Evolutionary conservation across 1,140 invertebrate species (phyloP).

Genomic region (Rhyzopertha dominica): DNA sequence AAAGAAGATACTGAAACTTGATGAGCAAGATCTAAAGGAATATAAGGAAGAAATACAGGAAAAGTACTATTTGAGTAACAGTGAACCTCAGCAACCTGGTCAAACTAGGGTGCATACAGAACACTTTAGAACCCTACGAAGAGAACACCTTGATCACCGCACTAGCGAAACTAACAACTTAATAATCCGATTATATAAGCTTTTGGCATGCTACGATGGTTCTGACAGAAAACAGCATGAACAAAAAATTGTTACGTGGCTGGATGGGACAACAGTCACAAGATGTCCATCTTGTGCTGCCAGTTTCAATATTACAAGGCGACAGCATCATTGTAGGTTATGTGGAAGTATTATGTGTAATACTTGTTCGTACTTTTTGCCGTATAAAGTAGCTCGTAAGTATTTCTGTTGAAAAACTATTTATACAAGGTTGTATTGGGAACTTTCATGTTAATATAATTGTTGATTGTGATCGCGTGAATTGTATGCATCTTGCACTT

Average conservation of each 20-base stretch:
- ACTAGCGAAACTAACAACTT: constrained; percentile 94
- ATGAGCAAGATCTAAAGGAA: constrained; percentile 58
- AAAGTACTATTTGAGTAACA: constrained; percentile 33
- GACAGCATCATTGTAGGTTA: constrained; percentile 94
- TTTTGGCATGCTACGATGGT: constrained; percentile 77
- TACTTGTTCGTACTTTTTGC: constrained; percentile 85
- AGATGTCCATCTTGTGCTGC: constrained; percentile 88
- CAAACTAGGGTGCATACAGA: constrained; percentile 63
- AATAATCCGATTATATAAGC: constrained; percentile 87
- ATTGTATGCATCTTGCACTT: no score
- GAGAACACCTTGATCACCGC: constrained; percentile 70
- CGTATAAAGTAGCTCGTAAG: constrained; percentile 78
- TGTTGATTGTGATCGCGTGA: no score
- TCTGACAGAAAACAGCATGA: constrained; percentile 77
- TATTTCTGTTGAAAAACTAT: constrained; percentile 27
- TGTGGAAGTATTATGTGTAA: constrained; percentile 96
- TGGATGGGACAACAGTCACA: constrained; percentile 83
- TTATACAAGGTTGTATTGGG: no score
- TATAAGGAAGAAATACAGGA: constrained; percentile 48
- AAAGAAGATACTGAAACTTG: constrained; percentile 78
- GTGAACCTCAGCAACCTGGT: constrained; percentile 64
- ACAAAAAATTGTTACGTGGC: constrained; percentile 82
- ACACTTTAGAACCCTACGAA: constrained; percentile 69
- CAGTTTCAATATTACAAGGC: constrained; percentile 77
- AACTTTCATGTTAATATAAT: constrained; percentile 4